Conservation (phyloP, 2,113 vertebrate species). For the Silurus meridionalis region DNA sequence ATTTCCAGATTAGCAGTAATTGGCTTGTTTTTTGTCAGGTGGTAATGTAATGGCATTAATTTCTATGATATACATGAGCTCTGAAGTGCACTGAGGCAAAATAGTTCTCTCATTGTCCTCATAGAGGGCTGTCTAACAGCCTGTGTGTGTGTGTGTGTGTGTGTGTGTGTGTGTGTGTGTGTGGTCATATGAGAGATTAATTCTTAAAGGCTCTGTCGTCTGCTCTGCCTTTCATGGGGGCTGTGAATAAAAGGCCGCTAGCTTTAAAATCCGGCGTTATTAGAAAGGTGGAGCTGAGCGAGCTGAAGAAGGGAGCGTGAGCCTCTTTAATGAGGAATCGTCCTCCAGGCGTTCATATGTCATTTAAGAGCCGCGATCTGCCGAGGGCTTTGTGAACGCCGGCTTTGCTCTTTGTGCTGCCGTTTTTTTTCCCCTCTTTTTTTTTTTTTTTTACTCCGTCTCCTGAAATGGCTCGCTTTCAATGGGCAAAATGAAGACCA, state of each 20-base stretch:
- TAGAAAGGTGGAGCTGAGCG: constrained; percentile 46
- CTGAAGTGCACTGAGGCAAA: constrained; percentile 26
- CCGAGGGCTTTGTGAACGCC: constrained; percentile 41
- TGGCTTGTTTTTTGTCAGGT: not conserved
- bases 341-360: constrained; percentile 70
- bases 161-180: constrained; percentile 35
- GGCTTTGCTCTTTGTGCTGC: constrained; percentile 45
- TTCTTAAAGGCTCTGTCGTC: constrained; percentile 53
- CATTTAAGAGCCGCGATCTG: constrained; percentile 63
- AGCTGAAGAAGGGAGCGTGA: constrained; percentile 53
- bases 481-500: constrained; percentile 79
- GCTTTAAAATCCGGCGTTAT: constrained; percentile 46
- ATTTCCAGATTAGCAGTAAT: constrained; percentile 45
- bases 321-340: constrained; percentile 66
- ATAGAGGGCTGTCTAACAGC: constrained; percentile 1
- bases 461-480: constrained; percentile 77
- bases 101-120: constrained; percentile 30
- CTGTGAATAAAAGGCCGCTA: constrained; percentile 48
- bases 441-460: constrained; percentile 66
- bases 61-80: constrained; percentile 39
- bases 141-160: constrained; percentile 37
- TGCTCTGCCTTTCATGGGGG: constrained; percentile 49
- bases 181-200: constrained; percentile 52
- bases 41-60: constrained; percentile 46
- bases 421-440: not conserved